Evolutionary conservation across 1,140 invertebrate genomes (phyloP).

Genomic region (Drosophila quadrilineata): DNA sequence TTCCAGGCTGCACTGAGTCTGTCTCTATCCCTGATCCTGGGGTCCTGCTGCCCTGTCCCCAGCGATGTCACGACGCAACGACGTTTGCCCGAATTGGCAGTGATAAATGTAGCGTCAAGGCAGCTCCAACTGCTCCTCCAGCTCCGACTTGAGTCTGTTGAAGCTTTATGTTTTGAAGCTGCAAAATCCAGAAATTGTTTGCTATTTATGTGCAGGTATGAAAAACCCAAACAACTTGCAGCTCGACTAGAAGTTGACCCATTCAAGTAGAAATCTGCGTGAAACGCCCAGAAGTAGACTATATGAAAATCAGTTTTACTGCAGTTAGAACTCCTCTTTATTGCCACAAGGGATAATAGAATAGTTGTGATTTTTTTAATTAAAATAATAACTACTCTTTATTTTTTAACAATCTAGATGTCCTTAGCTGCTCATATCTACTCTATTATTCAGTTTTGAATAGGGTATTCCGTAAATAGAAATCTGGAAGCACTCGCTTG

Average conservation of each 20-base stretch:
- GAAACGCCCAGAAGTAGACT: too few species aligned
- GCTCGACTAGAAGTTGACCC: not conserved
- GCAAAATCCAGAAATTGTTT: conserved; percentile 70
- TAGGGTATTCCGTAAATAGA: conserved; percentile 16
- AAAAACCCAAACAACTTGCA: conserved; percentile 12
- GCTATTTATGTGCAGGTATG: conserved; percentile 71
- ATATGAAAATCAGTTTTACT: too few species aligned
- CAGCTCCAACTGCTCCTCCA: not conserved
- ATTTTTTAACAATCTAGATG: not conserved
- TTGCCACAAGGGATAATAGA: too few species aligned
- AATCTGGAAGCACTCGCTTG: conserved; percentile 31
- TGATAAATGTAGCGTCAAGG: conserved; percentile 68
- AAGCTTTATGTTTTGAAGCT: conserved; percentile 49
- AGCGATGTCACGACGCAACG: conserved; percentile 51
- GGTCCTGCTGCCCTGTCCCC: not conserved
- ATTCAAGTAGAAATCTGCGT: too few species aligned
- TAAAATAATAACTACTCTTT: not conserved
- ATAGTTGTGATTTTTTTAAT: not conserved
- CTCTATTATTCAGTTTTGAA: too few species aligned
- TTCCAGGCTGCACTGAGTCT: conserved; percentile 43
- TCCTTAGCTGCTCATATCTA: too few species aligned
- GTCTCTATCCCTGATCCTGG: not conserved
- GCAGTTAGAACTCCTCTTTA: not conserved
- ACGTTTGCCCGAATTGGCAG: conserved; percentile 61
- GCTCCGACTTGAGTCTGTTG: conserved; percentile 22